These are phyloP conservation scores for Ditula angustiorana DNA, from an alignment of 2,888 invertebrate species.

Conservation along the genomic window DNA sequence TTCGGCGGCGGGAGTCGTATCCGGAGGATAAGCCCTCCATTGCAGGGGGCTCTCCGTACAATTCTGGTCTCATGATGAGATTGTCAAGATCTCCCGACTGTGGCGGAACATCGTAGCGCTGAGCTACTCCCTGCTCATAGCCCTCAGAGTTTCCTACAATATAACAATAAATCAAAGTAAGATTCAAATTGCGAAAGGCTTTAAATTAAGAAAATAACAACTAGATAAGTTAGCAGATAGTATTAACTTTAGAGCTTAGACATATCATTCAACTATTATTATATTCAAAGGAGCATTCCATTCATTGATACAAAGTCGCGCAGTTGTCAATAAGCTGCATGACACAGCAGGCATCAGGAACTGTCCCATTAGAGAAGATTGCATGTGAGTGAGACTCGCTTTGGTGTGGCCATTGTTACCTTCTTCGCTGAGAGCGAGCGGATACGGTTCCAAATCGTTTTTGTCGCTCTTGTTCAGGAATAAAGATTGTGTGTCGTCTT, in stretches of 20 bases:
- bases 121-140: conserved; percentile 74
- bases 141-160: conserved; percentile 76
- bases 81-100: conserved; percentile 82
- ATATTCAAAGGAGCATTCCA: conserved; percentile 24
- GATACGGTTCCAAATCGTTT: conserved; percentile 83
- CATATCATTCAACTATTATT: background rate
- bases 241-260: conserved; percentile 12
- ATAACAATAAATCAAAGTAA: background rate
- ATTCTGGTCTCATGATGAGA: conserved; percentile 86
- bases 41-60: conserved; percentile 86
- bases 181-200: background rate
- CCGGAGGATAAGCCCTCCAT: conserved; percentile 72
- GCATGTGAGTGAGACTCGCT: conserved; percentile 42
- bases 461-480: conserved; percentile 84
- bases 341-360: conserved; percentile 37
- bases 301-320: conserved; percentile 17
- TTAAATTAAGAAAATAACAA: background rate
- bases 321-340: conserved; percentile 32
- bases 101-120: conserved; percentile 70
- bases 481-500: conserved; percentile 81
- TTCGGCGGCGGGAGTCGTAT: conserved; percentile 74
- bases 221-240: background rate
- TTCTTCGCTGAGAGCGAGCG: conserved; percentile 82
- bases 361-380: conserved; percentile 38
- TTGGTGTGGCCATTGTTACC: conserved; percentile 58